Base-by-base conservation (phyloP, 53 echinoderm and acorn worm species). In the Stichopus horrens region DNA sequence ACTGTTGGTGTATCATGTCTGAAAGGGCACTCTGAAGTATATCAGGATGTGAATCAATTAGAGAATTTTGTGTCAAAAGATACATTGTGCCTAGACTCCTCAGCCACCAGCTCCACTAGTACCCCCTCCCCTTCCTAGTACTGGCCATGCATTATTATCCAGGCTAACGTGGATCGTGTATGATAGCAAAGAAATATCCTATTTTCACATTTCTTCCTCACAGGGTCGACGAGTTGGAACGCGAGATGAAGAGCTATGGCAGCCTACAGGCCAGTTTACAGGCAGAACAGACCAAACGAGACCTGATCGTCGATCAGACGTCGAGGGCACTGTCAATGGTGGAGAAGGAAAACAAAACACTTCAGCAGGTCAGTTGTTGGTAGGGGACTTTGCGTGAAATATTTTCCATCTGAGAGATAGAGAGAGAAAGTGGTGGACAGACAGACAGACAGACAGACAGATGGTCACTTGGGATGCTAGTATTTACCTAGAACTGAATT, bases 221-320 rank as follows among this genome's bases (percentile, higher is more conserved):
- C 81, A 96, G 96, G 78, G 86, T 96, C 19, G 93, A 91, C 52
- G 97, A 95, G 20, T 79, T 97, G 57, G 94, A 92, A 74, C 91
- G 90, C 19, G 96, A 98, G 60, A 54, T 94, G 82, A 96, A 94
- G 86, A 88, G 79, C 52, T 55, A 92, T 20, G 66, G 87, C 22
- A n/a, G 83, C 11, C 51, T 94, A 8, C 82, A 94, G 73, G 87
- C 90, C 19, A 80, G 89, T 55, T 73, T 96, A 16, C 94, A 93
- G 58, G 75, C 95, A 0, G 98, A 98, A 56, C 93, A 94, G 54
- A 71, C 91, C 5, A 94, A 98, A 88, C 79, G 98, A 86, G 98
- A 98, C 75, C 54, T 88, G 14, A 83, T 98, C 5, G 93, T 98
- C 6, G 98, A 98, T 23, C 95, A 98, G 91, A 96, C 95, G 5